These are phyloP conservation scores for Aix galericulata DNA, from an alignment of 2,113 vertebrate genomes.

Conservation along the genomic window DNA sequence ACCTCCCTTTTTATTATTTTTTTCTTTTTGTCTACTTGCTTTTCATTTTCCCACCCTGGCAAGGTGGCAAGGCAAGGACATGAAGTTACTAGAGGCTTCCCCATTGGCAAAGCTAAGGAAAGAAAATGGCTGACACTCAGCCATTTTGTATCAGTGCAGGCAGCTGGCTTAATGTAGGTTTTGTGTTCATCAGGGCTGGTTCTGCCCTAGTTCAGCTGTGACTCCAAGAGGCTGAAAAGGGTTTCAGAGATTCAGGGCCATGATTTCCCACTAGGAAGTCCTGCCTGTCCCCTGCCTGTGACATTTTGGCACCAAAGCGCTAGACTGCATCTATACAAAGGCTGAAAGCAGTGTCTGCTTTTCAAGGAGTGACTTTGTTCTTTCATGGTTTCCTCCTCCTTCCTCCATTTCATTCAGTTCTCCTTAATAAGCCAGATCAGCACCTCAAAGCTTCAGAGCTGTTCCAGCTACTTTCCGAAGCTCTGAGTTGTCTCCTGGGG, in stretches of 20 bases:
- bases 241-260: not conserved
- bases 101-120: not conserved
- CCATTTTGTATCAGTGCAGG: conserved; percentile 61
- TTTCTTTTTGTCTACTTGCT: not conserved
- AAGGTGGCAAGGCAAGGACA: fast-evolving
- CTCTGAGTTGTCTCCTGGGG: not conserved
- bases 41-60: not conserved
- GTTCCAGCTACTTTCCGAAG: not conserved
- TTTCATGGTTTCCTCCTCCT: conserved; percentile 39
- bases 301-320: not conserved
- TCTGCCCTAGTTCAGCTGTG: not conserved
- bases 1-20: fast-evolving
- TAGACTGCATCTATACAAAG: conserved; percentile 15
- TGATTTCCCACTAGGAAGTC: not conserved
- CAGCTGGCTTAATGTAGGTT: not conserved
- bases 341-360: conserved; percentile 54
- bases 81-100: not conserved
- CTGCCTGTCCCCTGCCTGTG: not conserved
- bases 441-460: conserved; percentile 22
- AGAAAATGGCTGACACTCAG: conserved; percentile 69
- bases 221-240: not conserved
- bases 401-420: conserved; percentile 33
- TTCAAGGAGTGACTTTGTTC: conserved; percentile 53
- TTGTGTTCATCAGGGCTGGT: not conserved
- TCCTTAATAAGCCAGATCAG: conserved; percentile 61